Evolutionary conservation across 2,888 invertebrate species (phyloP).

Genomic region (Aphodius granarius): DNA sequence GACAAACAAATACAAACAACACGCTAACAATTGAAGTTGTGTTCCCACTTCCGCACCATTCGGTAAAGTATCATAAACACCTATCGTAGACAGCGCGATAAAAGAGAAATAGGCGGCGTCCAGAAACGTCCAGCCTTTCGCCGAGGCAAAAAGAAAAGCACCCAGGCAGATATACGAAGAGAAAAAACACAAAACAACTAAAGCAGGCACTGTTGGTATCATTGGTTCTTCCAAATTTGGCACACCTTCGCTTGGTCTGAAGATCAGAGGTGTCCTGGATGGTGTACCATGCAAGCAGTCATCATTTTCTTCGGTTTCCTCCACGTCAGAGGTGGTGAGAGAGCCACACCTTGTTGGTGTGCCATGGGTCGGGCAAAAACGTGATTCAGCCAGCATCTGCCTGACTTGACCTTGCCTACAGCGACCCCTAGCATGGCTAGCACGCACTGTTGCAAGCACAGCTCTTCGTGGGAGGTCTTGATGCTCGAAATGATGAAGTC

Average conservation of each 20-base stretch:
- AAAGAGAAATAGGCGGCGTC: slow-evolving; percentile 86
- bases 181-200: slow-evolving; percentile 67
- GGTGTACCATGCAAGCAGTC: slow-evolving; percentile 74
- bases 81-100: slow-evolving; percentile 81
- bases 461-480: slow-evolving; percentile 49
- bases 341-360: slow-evolving; percentile 44
- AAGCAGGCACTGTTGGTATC: slow-evolving; percentile 61
- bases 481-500: slow-evolving; percentile 34
- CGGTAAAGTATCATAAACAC: slow-evolving; percentile 77
- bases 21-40: slow-evolving; percentile 75
- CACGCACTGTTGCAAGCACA: slow-evolving; percentile 50
- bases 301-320: slow-evolving; percentile 64
- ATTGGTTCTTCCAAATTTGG: slow-evolving; percentile 22
- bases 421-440: slow-evolving; percentile 48
- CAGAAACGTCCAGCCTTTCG: slow-evolving; percentile 79
- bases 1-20: slow-evolving; percentile 76
- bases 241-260: slow-evolving; percentile 55
- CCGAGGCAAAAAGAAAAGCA: slow-evolving; percentile 75
- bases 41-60: slow-evolving; percentile 53
- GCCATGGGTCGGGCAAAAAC: slow-evolving; percentile 50
- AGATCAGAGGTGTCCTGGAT: slow-evolving; percentile 71
- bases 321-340: slow-evolving; percentile 54
- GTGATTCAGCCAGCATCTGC: slow-evolving; percentile 56
- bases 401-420: slow-evolving; percentile 47
- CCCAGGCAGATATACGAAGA: slow-evolving; percentile 75